Conservation (phyloP, 2,888 invertebrate genomes). For the Poecilobothrus nobilitatus region DNA sequence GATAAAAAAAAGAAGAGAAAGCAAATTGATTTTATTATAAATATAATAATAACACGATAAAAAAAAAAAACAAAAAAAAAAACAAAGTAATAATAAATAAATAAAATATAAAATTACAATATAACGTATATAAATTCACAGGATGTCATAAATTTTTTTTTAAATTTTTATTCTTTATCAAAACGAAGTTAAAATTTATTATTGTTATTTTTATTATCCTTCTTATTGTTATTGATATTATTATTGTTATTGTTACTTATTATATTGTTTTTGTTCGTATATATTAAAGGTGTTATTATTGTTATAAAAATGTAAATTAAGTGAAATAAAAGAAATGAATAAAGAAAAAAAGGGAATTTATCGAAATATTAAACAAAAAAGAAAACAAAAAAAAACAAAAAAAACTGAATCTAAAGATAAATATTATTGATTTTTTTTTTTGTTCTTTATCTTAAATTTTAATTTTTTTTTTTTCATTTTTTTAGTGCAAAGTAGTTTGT, state of each 20-base stretch:
- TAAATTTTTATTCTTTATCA: neutral
- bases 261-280: neutral
- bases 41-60: neutral
- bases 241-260: neutral
- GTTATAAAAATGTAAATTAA: neutral
- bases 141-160: neutral
- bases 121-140: neutral
- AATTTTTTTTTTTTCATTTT: too few relatives aligned
- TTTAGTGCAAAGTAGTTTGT: too few relatives aligned
- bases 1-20: neutral
- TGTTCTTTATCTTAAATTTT: too few relatives aligned
- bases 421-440: too few relatives aligned
- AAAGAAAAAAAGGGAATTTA: neutral
- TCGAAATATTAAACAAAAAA: too few relatives aligned
- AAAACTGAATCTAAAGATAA: too few relatives aligned
- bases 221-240: neutral
- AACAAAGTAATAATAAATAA: too few relatives aligned
- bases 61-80: too few relatives aligned
- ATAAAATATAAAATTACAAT: too few relatives aligned
- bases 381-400: too few relatives aligned
- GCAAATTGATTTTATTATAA: neutral
- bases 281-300: neutral
- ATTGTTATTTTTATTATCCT: neutral
- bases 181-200: constrained; percentile 1
- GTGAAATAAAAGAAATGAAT: neutral